phyloP scores from a whole-genome alignment of 1,140 invertebrate genomes.

The Zaprionus vittiger region DNA sequence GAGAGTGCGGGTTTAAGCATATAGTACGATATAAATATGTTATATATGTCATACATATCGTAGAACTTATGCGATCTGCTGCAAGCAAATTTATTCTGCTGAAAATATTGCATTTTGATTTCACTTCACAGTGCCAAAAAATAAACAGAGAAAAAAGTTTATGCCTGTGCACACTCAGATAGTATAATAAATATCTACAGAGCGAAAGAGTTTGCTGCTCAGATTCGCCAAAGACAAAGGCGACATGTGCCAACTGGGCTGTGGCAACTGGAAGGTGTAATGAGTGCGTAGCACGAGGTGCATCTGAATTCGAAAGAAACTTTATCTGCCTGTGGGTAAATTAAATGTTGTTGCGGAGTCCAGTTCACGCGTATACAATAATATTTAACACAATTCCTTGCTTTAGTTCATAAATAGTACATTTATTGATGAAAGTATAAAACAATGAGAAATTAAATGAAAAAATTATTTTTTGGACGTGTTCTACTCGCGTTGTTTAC shows the following conservation, averaged over 20 bases:
- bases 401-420: too few species aligned
- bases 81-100: slow-evolving; percentile 63
- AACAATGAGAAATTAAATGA: too few species aligned
- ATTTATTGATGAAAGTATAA: too few species aligned
- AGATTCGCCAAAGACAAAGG: slow-evolving; percentile 18
- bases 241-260: not conserved
- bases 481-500: too few species aligned
- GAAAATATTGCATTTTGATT: slow-evolving; percentile 76
- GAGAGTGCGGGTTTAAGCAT: not conserved
- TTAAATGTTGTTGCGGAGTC: too few species aligned
- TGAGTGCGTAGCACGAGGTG: not conserved
- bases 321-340: not conserved
- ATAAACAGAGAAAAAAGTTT: slow-evolving; percentile 30
- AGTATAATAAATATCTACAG: slow-evolving; percentile 21
- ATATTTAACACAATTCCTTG: too few species aligned
- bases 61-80: slow-evolving; percentile 6
- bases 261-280: slow-evolving; percentile 11
- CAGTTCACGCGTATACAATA: too few species aligned
- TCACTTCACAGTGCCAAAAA: slow-evolving; percentile 16
- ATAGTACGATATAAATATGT: slow-evolving; percentile 36
- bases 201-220: slow-evolving; percentile 3
- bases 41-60: slow-evolving; percentile 7
- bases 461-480: too few species aligned
- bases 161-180: slow-evolving; percentile 25
- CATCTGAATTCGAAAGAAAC: not conserved